Base-by-base conservation (phyloP, 2,113 vertebrate species). In the Grus americana region DNA sequence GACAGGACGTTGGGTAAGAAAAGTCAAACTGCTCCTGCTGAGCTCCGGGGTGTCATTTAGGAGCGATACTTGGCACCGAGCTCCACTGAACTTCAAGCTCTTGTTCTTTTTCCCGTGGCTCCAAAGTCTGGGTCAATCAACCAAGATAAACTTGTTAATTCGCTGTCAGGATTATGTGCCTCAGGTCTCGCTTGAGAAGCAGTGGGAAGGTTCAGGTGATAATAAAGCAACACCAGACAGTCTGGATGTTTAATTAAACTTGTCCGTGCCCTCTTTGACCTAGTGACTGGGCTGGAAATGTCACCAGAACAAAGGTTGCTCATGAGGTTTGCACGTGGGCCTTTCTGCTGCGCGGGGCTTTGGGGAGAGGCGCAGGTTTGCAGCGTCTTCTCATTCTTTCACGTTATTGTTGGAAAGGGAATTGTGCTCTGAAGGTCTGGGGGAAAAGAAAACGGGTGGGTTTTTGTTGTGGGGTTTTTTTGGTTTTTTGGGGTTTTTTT, bases 91-190 rank as follows among this genome's bases (percentile, higher is more conserved):
- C 86, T 93, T 67, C 58, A 71, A 34, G n/a, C 73, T 74, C 59
- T 94, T 67, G 57, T 74, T 92, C 90, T 71, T 67, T 49, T 88
- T 88, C 66, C 74, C 86, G 2, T 66, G 67, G 79, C 46, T 96
- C 88, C 89, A 90, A 90, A 93, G 94, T 93, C 95, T 93, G 74
- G 91, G 91, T 95, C 95, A 94, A 38, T 80, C 97, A 93, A 95
- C 89, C 89, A 90, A 87, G 84, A 94, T 89, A 94, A 95, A 93
- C 79, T 90, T 62, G 84, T 80, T 96, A 92, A 82, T 94, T 91
- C 12, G 1, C 92, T 88, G 86, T 92, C 81, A 73, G 71, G 58
- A 70, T 93, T 79, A 47, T 18, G 80, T 73, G 62, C 89, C 94
- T 91, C 78, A 27, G 89, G 66, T 92, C 86, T 94, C 46, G 36